Evolutionary conservation across 1,140 invertebrate species (phyloP), one percentile per base, ranked within the genome.

Genomic region (Apis florea): DNA sequence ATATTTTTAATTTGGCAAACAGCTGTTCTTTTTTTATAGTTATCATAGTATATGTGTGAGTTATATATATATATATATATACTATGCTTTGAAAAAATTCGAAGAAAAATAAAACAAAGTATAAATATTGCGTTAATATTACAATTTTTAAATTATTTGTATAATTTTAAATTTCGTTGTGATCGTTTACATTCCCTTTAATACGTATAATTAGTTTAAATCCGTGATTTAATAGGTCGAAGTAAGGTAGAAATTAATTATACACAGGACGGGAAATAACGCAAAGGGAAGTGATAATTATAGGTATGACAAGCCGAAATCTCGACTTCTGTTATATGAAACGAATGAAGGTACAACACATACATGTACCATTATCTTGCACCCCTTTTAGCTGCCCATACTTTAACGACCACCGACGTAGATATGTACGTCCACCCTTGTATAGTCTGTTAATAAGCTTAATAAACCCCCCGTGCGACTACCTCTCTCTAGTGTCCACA

Each of bases 371-470:
- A 85, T 89, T 88, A 87, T 82, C 83, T 86, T 61, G 49, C 59
- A 73, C 70, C 72, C 82, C 82, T 82, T 83, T 67, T 80, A 79
- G 64, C 79, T 66, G 51, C 76, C 79, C 80, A 79, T 89, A 87
- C 79, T 85, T 85, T 88, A 78, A 77, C 79, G 70, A 88, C 84
- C 87, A 84, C 86, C 83, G 74, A 71, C 58, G 83, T 79, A 77
- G 82, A 84, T 88, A 79, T 72, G 79, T 88, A 79, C 72, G 76
- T 88, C 82, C 79, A 87, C 87, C 85, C 88, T 89, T 86, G 80
- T 82, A 89, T 74, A 78, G 78, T 80, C 81, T 73, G 85, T 89
- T 91, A 91, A 91, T 91, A 89, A 90, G 90, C 90, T 91, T 91
- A 90, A 91, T 90, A 91, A 90, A 90, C 89, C 90, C 86, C 71